phyloP scores from a whole-genome alignment of 2,797 vertebrate genomes.

The Acipenser ruthenus region DNA sequence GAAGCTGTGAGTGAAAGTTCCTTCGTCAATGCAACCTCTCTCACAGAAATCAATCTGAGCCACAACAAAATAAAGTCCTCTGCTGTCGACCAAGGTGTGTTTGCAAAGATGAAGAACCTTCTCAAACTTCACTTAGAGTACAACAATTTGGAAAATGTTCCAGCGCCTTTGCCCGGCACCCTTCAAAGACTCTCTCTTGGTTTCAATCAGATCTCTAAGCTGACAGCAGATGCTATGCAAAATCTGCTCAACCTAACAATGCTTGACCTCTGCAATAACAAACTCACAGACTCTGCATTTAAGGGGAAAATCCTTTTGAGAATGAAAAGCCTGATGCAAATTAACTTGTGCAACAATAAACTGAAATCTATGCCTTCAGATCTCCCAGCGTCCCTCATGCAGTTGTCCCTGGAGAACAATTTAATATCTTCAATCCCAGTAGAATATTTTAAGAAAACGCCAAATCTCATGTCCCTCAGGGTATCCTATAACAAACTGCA shows the following conservation, averaged over 20 bases:
- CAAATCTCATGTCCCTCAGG: constrained; percentile 57
- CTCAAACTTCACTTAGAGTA: constrained; percentile 60
- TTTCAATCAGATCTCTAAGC: constrained; percentile 58
- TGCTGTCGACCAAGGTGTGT: constrained; percentile 51
- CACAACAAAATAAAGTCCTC: constrained; percentile 64
- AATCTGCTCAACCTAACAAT: constrained; percentile 58
- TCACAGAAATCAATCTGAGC: constrained; percentile 66
- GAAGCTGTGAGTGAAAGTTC: constrained; percentile 50
- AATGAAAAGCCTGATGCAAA: constrained; percentile 59
- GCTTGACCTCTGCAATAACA: constrained; percentile 57
- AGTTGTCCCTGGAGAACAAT: constrained; percentile 73
- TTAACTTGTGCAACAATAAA: constrained; percentile 64
- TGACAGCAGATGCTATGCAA: constrained; percentile 41
- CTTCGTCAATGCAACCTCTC: constrained; percentile 54
- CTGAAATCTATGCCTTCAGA: constrained; percentile 56
- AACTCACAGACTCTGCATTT: constrained; percentile 49
- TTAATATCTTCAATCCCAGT: constrained; percentile 63
- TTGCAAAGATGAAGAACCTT: constrained; percentile 52
- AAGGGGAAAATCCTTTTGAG: constrained; percentile 50
- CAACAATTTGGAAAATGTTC: constrained; percentile 61
- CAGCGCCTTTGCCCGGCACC: constrained; percentile 55
- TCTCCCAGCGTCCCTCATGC: constrained; percentile 62
- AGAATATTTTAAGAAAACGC: constrained; percentile 58
- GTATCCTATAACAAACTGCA: constrained; percentile 61
- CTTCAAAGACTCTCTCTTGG: constrained; percentile 61